phyloP scores from a whole-genome alignment of 1,140 invertebrate species.

The Cherax destructor region DNA sequence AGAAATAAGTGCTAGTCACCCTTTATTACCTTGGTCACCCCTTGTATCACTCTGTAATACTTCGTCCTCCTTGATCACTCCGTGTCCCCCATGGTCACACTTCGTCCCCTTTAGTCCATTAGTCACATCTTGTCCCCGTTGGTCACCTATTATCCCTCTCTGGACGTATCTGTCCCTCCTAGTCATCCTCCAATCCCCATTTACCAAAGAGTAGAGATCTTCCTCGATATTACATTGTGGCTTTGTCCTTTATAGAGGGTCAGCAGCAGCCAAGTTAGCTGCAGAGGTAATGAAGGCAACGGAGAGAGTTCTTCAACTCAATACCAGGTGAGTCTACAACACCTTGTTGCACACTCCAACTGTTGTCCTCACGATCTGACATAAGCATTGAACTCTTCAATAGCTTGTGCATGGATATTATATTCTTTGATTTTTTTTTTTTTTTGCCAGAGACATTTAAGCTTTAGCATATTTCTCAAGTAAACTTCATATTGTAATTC shows the following conservation, averaged over 20 bases:
- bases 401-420: background rate
- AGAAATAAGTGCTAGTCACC: no score
- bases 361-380: no score
- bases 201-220: background rate
- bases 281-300: background rate
- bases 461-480: no score
- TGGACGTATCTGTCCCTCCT: no score
- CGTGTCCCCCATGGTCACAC: no score
- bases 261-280: background rate
- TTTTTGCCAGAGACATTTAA: background rate
- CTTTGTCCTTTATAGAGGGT: background rate
- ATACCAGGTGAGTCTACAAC: background rate
- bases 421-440: background rate
- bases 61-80: no score
- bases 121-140: background rate
- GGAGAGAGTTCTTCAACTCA: background rate
- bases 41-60: no score
- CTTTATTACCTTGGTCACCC: no score
- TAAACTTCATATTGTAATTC: no score
- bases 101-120: background rate
- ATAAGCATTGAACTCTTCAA: background rate
- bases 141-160: background rate
- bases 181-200: background rate
- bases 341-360: background rate
- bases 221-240: background rate